Conservation (phyloP, 2,888 invertebrate genomes). For the Rhagonycha fulva region DNA sequence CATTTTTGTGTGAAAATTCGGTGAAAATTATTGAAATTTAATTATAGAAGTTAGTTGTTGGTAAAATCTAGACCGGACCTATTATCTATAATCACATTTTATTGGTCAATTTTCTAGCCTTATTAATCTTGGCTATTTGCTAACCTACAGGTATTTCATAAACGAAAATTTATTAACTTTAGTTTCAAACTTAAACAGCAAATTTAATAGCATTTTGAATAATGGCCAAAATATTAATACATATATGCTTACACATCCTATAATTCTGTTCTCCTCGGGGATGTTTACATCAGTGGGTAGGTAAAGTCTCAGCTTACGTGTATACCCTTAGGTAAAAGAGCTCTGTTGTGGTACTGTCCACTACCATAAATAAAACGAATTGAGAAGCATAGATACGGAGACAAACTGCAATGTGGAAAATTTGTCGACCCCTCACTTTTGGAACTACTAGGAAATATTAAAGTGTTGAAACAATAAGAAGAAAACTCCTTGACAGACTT, state of each 20-base stretch:
- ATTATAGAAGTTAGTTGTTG: background rate
- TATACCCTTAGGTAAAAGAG: slow-evolving; percentile 37
- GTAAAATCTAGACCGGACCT: background rate
- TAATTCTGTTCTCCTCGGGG: slow-evolving; percentile 39
- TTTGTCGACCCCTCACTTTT: background rate
- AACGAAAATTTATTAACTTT: slow-evolving; percentile 32
- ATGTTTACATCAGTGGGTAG: slow-evolving; percentile 42
- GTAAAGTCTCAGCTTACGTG: slow-evolving; percentile 40
- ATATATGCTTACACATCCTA: slow-evolving; percentile 40
- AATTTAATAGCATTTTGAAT: slow-evolving; percentile 39
- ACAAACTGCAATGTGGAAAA: background rate
- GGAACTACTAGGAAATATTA: background rate
- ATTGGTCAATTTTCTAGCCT: slow-evolving; percentile 1
- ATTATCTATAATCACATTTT: background rate
- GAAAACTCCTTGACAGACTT: slow-evolving; percentile 41
- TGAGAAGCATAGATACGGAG: slow-evolving; percentile 4
- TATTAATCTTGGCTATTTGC: slow-evolving; percentile 5
- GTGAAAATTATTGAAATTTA: background rate
- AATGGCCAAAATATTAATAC: slow-evolving; percentile 43
- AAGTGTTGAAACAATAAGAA: slow-evolving; percentile 32
- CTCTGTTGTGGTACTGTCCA: slow-evolving; percentile 32
- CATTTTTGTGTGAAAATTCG: background rate
- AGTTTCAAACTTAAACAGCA: slow-evolving; percentile 42
- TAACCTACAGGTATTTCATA: slow-evolving; percentile 14
- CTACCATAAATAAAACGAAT: slow-evolving; percentile 30